Evolutionary conservation across 2,113 vertebrate species (phyloP), one percentile per base, ranked within the genome.

Genomic region (Lethenteron reissneri): DNA sequence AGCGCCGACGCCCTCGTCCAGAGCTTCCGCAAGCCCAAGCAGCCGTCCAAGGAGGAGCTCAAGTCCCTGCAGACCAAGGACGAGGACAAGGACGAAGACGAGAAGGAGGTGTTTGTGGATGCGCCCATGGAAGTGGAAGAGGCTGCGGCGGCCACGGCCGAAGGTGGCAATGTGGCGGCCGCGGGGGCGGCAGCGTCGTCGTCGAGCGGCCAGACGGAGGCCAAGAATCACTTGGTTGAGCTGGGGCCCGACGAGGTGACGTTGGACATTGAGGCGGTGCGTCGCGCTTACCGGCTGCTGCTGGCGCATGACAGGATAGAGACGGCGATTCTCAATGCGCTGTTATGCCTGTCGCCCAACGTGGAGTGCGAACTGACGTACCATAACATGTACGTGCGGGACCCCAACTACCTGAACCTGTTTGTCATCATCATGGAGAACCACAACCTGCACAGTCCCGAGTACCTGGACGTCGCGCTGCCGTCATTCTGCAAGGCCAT

Each of bases 341-440:
- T 97, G 73, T 84, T 96, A 70, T 96, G 88, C 79, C 82, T 99
- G 77, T 90, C 90, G 73, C 90, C 92, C 73, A 97, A 95, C 13
- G 83, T 97, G 77, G 92, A 97, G 77, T 90, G 92, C 77, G 94
- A 97, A 81, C 84, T 99, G 78, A 89, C 89, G 62, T 99, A 97
- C 76, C 91, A 97, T 75, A 91, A 91, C 4, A 88, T 89, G 69
- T 99, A 97, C 72, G 85, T 88, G 75, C 80, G 86, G 56, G 87
- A 91, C 79, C 88, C 89, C 71, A 88, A 95, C 77, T 97, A 99
- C 80, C 83, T 97, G 76, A 99, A 99, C 76, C 82, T 99, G 77
- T 96, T 97, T 79, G 79, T 95, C 74, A 91, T 96, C 1, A 84
- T 99, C 75, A 88, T 97, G 89, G 94, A 99, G 81, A 99, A 99